Conservation (phyloP, 23 tunicate species). For the Aplidium turbinatum region DNA sequence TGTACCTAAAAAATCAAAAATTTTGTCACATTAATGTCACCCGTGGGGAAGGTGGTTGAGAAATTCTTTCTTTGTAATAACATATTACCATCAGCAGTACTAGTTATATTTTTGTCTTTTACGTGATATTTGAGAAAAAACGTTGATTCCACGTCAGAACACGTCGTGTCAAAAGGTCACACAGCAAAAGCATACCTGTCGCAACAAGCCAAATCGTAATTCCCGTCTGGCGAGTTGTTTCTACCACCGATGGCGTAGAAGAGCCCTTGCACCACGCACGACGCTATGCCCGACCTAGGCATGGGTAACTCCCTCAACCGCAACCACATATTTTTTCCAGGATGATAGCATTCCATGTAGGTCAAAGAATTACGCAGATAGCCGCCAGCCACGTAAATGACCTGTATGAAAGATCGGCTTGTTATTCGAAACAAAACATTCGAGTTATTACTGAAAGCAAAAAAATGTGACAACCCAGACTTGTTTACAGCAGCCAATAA, state of each 20-base stretch:
- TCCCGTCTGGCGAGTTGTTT: conserved; percentile 75
- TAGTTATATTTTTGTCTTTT: too few relatives aligned
- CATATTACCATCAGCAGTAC: too few relatives aligned
- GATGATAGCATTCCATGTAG: conserved; percentile 80
- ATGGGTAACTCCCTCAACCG: conserved; percentile 67
- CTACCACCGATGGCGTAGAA: conserved; percentile 93
- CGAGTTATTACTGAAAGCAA: too few relatives aligned
- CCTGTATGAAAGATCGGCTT: conserved; percentile 26
- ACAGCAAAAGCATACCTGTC: conserved; percentile 77
- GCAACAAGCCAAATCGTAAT: conserved; percentile 70
- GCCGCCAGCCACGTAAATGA: conserved; percentile 89
- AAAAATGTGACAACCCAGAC: too few relatives aligned
- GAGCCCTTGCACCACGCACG: conserved; percentile 85
- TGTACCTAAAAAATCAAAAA: conserved; percentile 75
- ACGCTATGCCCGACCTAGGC: conserved; percentile 85
- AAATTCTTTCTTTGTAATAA: not conserved
- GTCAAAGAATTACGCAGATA: conserved; percentile 86
- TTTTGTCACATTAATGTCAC: not conserved
- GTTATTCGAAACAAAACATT: not conserved
- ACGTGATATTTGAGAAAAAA: too few relatives aligned
- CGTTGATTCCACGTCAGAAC: too few relatives aligned
- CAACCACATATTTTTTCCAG: conserved; percentile 71
- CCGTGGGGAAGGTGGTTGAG: not conserved
- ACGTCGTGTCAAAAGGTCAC: too few relatives aligned
- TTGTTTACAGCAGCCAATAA: too few relatives aligned